Base-by-base conservation (phyloP, 2,888 invertebrate genomes). In the Adelognathus sp. region DNA sequence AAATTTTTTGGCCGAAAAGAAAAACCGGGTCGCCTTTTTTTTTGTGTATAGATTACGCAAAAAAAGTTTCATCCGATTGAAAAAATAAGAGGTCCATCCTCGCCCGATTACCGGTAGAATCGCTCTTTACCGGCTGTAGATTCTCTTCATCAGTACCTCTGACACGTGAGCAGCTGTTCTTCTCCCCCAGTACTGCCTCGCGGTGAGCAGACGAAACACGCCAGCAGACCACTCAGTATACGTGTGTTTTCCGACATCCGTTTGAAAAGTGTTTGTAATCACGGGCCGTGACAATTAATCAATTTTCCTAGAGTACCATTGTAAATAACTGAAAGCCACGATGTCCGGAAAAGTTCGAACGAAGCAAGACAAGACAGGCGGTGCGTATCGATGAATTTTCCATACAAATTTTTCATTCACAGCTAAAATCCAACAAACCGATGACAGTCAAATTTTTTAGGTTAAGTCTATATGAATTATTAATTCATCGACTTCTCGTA, bases 291-390 rank as follows among this genome's bases (percentile, higher is more conserved):
- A 60, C 60, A 64, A 24, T 46, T 9, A 18, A 46, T 21, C 21
- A 46, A 44, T 16, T 46, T 7, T 46, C 63, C 63, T 60, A 56
- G 11, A 1, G 27, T 50, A n/a, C 14, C 6, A 24, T 46, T 63
- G 16, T 16, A 44, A 54, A 54, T 71, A 33, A 50, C 33, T 6
- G 61, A 72, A 31, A 72, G 41, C 5, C 54, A 46, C 73, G 69
- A 92, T 91, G 91, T 85, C 90, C 33, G 89, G 88, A 29, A 91
- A 91, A 88, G 91, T 89, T 41, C 90, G 90, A 87, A 90, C 90
- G 27, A 92, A 92, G 82, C 92, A 93, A 82, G 92, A 92, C 44
- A 94, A 93, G 87, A 88, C 92, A 29, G 93, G 93, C 72, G 92
- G 92, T 91, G 83, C 80, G 85, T 83, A 14, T 36, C 14, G 21